Evolutionary conservation across 37 sponge, comb jelly and placozoan species (phyloP).

Genomic region (Diacarnus erythraeanus): DNA sequence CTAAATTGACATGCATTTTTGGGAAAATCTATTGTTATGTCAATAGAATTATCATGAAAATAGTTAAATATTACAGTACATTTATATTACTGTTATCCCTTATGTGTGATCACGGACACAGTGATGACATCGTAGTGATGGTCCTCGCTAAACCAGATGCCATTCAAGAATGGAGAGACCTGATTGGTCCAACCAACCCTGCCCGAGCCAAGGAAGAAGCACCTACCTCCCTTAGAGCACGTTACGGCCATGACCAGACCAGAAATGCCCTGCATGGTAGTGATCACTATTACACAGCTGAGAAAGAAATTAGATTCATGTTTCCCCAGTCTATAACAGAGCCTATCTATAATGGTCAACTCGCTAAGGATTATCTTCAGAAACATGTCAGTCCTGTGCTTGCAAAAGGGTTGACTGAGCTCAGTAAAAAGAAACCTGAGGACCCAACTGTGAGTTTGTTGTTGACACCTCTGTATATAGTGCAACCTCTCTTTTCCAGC

Average conservation of each 20-base stretch:
- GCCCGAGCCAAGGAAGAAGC: slow-evolving; percentile 52
- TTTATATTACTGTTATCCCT: too few relatives aligned
- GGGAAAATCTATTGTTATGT: too few relatives aligned
- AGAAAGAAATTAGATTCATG: slow-evolving; percentile 81
- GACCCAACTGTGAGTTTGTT: slow-evolving; percentile 78
- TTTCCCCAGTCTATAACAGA: slow-evolving; percentile 25
- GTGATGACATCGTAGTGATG: slow-evolving; percentile 89
- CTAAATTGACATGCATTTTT: too few relatives aligned
- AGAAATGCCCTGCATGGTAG: slow-evolving; percentile 95
- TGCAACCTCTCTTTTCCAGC: not conserved
- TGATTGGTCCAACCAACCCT: slow-evolving; percentile 87
- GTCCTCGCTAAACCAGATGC: slow-evolving; percentile 86
- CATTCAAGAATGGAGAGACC: slow-evolving; percentile 80
- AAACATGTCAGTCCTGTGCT: slow-evolving; percentile 82
- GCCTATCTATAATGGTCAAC: slow-evolving; percentile 31
- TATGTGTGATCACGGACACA: too few relatives aligned
- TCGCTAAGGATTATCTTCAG: slow-evolving; percentile 82
- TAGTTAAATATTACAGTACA: too few relatives aligned
- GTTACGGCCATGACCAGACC: slow-evolving; percentile 85
- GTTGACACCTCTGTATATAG: too few relatives aligned
- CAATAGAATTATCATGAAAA: too few relatives aligned
- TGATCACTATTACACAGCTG: slow-evolving; percentile 82
- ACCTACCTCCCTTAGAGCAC: slow-evolving; percentile 76
- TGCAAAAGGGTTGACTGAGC: slow-evolving; percentile 83
- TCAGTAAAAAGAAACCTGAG: slow-evolving; percentile 90